phyloP scores from a whole-genome alignment of 2,888 invertebrate genomes.

The Calephelis perditalis region DNA sequence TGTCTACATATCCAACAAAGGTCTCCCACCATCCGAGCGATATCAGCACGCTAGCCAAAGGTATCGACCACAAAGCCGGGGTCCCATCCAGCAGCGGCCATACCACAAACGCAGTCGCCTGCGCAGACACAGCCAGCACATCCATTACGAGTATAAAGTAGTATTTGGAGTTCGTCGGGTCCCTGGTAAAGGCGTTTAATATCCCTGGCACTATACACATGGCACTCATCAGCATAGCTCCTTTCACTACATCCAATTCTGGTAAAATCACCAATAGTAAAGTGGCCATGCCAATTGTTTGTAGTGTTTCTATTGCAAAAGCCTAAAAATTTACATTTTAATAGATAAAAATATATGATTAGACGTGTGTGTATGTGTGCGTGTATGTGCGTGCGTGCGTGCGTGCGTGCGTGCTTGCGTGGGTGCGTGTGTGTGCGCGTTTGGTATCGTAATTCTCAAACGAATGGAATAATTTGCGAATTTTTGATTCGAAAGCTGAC shows the following conservation, averaged over 20 bases:
- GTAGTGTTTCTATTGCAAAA: constrained; percentile 86
- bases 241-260: constrained; percentile 87
- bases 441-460: no score
- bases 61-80: constrained; percentile 77
- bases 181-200: constrained; percentile 77
- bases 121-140: constrained; percentile 79
- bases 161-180: constrained; percentile 50
- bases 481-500: no score
- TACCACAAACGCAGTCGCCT: constrained; percentile 81
- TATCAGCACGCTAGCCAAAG: constrained; percentile 81
- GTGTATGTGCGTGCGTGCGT: no score
- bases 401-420: no score
- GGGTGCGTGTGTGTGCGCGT: no score
- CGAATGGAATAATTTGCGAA: no score
- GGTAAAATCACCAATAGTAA: constrained; percentile 88
- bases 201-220: constrained; percentile 90
- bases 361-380: no score
- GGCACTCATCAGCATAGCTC: constrained; percentile 90
- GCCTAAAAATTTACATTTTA: constrained; percentile 51
- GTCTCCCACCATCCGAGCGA: constrained; percentile 93
- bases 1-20: constrained; percentile 74
- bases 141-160: constrained; percentile 70
- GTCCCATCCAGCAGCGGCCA: constrained; percentile 81
- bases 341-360: not conserved
- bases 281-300: constrained; percentile 86